A percentile compares a stretch with the other conserved stretches of the same genome.
These are phyloP conservation scores for Apodemia hepburni DNA, from an alignment of 2,888 invertebrate genomes.

Conservation along the genomic window DNA sequence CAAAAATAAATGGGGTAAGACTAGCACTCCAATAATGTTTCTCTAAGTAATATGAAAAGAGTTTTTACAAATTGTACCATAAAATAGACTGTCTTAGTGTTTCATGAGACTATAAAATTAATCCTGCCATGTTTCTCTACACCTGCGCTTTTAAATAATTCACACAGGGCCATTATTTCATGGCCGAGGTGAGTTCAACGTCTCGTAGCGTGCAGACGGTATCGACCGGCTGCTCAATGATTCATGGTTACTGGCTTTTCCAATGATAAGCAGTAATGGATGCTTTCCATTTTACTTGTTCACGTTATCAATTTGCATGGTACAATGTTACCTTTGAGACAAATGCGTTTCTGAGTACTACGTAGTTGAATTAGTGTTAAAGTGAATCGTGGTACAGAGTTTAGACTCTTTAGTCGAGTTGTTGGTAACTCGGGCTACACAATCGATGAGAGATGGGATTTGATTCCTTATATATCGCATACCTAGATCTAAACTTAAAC, in stretches of 20 bases:
- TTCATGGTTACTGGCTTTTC: slow-evolving; percentile 8
- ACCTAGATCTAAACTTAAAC: too few species aligned
- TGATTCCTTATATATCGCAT: too few species aligned
- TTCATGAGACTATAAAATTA: background rate
- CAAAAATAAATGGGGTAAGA: too few species aligned
- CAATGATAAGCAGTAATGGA: slow-evolving; percentile 6
- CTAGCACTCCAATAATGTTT: too few species aligned
- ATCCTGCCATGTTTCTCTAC: background rate
- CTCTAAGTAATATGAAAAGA: background rate
- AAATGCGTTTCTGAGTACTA: too few species aligned
- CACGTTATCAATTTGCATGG: background rate
- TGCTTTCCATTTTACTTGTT: background rate
- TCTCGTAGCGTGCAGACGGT: slow-evolving; percentile 13
- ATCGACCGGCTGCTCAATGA: slow-evolving; percentile 14
- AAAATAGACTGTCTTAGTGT: background rate
- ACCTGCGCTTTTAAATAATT: slow-evolving; percentile 10
- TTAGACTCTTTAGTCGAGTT: too few species aligned
- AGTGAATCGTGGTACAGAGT: too few species aligned
- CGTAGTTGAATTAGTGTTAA: too few species aligned
- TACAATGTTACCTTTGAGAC: background rate
- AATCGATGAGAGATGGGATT: too few species aligned
- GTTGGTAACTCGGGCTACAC: too few species aligned
- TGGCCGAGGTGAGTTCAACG: slow-evolving; percentile 3
- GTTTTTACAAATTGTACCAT: background rate
- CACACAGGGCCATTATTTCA: slow-evolving; percentile 4